A percentile compares a stretch with the other conserved stretches of the same genome.
phyloP scores from a whole-genome alignment of 2,888 invertebrate genomes.

The Hypena proboscidalis region DNA sequence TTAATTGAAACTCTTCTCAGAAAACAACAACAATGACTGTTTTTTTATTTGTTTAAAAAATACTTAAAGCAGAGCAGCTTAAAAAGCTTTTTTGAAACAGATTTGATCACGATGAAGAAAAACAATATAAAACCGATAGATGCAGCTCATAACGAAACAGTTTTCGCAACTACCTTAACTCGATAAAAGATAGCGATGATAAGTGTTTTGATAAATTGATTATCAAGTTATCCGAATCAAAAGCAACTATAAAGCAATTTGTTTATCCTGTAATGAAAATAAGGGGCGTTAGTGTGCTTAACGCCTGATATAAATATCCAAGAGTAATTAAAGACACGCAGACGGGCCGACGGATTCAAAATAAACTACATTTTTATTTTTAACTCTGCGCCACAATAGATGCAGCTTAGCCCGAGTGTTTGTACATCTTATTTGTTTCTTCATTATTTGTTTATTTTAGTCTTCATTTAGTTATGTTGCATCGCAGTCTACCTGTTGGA shows the following conservation, averaged over 20 bases:
- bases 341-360: conserved; percentile 61
- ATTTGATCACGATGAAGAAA: background rate
- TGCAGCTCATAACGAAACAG: background rate
- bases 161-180: conserved; percentile 4
- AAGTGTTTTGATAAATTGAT: conserved; percentile 19
- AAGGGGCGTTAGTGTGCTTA: conserved; percentile 51
- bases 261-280: conserved; percentile 59
- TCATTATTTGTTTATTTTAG: conserved; percentile 15
- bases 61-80: background rate
- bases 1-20: too few species aligned
- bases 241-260: conserved; percentile 54
- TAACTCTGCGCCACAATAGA: conserved; percentile 59
- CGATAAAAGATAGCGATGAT: conserved; percentile 2
- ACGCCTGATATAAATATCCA: conserved; percentile 60
- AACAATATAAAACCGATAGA: conserved; percentile 1
- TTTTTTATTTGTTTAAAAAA: background rate
- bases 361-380: conserved; percentile 64
- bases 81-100: background rate
- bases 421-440: conserved; percentile 31
- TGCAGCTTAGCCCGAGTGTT: conserved; percentile 45
- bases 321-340: conserved; percentile 63
- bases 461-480: conserved; percentile 2
- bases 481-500: conserved; percentile 2
- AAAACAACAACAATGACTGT: too few species aligned
- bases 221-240: conserved; percentile 43